Base-by-base conservation (phyloP, 2,888 invertebrate species). In the Chrysomela aeneicollis region DNA sequence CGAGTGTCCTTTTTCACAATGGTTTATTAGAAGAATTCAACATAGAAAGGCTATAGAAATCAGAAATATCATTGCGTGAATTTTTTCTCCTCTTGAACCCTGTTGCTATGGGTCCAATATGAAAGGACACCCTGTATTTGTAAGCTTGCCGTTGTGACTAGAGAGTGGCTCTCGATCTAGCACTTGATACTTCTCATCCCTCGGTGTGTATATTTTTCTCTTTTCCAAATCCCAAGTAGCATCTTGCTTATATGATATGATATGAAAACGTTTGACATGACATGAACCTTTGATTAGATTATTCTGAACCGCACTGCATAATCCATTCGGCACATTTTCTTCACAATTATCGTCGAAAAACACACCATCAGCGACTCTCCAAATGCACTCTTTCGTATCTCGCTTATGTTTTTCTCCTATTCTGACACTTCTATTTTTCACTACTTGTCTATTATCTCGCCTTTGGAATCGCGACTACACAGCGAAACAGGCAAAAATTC, bases 371-470 rank as follows among this genome's bases (percentile, higher is more conserved):
- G 76, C 76, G 72, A 77, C 77, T 78, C 78, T 35, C 42, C 15
- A 42, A 76, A 78, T 81, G 81, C 81, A 81, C 82, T 73, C 80
- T 42, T 15, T 42, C 42, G 42, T 42, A 78, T 81, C 80, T 81
- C 67, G 81, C 81, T 82, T 82, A 79, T 79, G 79, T 82, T 82
- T 78, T 81, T 82, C 82, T 80, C 81, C 81, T 82, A 82, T 83
- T 83, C 83, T 83, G 83, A 83, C 83, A 83, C 83, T 82, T 83
- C 83, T 83, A 82, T 83, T 83, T 83, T 83, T 83, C 83, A 83
- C 82, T 82, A 82, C 82, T 82, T 82, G 81, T 82, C 82, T 82
- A 82, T 82, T 82, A 82, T 82, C 82, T 82, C 82, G 81, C 81
- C 83, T 83, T 82, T 42, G 74, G 83, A 82, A 82, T 81, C 81